These are phyloP conservation scores for Acanthoscelides obtectus DNA, from an alignment of 2,888 invertebrate species.

Conservation along the genomic window DNA sequence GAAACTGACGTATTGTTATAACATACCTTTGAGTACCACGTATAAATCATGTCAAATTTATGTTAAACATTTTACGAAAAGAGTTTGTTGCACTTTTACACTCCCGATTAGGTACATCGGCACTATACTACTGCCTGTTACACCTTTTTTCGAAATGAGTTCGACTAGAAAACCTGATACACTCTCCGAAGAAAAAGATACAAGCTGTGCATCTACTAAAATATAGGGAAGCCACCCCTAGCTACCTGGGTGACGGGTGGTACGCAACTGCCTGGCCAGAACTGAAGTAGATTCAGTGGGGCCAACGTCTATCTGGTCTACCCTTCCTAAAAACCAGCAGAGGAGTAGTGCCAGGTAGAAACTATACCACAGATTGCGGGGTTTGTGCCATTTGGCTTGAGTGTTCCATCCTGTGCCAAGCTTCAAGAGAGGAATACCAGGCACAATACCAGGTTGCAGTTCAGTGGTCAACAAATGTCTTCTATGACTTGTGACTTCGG, in stretches of 20 bases:
- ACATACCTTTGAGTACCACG: background rate
- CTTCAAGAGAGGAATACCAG: too few species aligned
- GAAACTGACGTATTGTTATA: too few species aligned
- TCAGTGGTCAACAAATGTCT: too few species aligned
- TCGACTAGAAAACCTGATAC: background rate
- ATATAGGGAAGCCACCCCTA: background rate
- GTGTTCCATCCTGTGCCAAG: too few species aligned
- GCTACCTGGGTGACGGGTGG: background rate
- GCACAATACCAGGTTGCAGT: too few species aligned
- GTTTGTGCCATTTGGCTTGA: too few species aligned
- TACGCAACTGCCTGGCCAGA: background rate
- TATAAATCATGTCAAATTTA: background rate
- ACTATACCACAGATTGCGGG: background rate
- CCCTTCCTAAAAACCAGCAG: background rate
- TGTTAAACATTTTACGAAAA: background rate
- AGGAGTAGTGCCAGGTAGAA: background rate
- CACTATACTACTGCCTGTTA: too few species aligned
- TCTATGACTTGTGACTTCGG: too few species aligned
- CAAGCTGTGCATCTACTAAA: background rate
- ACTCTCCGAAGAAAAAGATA: background rate
- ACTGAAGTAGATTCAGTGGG: background rate
- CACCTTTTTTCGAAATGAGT: background rate
- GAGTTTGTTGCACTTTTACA: too few species aligned
- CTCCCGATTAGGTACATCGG: background rate
- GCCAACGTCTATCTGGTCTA: background rate